Conservation (phyloP, 1,140 invertebrate genomes). For the Hycleus cichorii region DNA sequence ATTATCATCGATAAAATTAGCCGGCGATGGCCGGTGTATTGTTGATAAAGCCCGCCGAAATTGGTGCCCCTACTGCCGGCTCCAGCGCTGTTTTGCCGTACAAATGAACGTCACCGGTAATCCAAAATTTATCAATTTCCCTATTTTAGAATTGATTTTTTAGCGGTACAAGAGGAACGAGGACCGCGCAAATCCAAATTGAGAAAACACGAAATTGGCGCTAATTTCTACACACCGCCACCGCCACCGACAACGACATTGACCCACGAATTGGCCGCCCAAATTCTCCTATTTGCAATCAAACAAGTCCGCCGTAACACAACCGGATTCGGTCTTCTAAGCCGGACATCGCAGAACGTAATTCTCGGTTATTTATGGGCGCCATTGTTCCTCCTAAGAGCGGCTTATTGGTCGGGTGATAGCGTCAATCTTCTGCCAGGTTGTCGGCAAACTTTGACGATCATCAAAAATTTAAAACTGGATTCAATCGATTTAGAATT, state of each 20-base stretch:
- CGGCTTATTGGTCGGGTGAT: conserved; percentile 54
- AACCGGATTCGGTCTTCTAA: conserved; percentile 41
- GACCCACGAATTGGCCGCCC: conserved; percentile 40
- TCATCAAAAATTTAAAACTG: conserved; percentile 43
- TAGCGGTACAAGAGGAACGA: conserved; percentile 72
- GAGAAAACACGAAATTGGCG: neutral
- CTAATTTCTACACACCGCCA: neutral
- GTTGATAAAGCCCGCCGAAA: conserved; percentile 78
- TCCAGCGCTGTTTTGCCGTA: conserved; percentile 70
- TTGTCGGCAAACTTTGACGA: conserved; percentile 21
- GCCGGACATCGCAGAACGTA: conserved; percentile 43
- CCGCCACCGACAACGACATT: conserved; percentile 1
- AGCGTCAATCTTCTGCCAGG: conserved; percentile 15
- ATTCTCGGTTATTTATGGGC: conserved; percentile 48
- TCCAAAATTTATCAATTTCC: neutral
- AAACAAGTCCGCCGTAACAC: conserved; percentile 44
- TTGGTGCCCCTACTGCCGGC: conserved; percentile 80
- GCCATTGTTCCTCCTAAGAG: conserved; percentile 48
- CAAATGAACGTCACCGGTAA: conserved; percentile 73
- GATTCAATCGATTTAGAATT: conserved; percentile 52
- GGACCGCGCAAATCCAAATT: conserved; percentile 56
- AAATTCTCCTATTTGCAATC: conserved; percentile 48
- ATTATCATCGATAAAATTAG: conserved; percentile 35
- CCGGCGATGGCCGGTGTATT: conserved; percentile 65
- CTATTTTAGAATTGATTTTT: conserved; percentile 13